Evolutionary conservation across 2,797 vertebrate species (phyloP).

Genomic region (Anolis apletophallus): DNA sequence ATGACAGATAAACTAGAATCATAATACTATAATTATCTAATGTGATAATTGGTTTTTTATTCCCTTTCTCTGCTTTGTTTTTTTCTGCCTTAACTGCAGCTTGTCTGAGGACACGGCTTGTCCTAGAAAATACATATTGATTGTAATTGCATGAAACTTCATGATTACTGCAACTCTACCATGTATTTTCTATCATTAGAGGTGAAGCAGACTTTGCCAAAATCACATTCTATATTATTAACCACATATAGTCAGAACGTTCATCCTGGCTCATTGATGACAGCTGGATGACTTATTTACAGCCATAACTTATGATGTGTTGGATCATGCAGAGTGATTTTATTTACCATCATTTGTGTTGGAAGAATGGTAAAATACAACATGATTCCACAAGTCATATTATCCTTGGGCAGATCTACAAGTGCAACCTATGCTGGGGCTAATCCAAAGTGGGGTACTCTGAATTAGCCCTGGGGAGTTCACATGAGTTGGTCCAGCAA

Average conservation of each 20-base stretch:
- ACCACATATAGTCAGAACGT: background rate
- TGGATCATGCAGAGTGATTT: background rate
- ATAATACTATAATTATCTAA: no score
- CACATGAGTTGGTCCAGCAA: no score
- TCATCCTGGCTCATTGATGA: background rate
- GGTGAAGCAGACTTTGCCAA: background rate
- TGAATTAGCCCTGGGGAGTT: no score
- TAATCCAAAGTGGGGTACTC: no score
- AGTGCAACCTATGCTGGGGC: no score
- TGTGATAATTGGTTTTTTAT: background rate
- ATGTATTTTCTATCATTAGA: background rate
- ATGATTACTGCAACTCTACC: background rate
- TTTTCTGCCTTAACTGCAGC: background rate
- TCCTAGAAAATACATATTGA: background rate
- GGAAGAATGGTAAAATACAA: background rate
- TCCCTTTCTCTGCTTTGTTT: background rate
- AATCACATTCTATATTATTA: background rate
- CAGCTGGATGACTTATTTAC: background rate
- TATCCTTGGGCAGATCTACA: background rate
- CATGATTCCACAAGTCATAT: background rate
- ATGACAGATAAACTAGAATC: no score
- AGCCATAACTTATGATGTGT: background rate
- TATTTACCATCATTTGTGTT: background rate
- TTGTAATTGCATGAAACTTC: background rate
- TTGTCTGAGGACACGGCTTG: background rate